phyloP scores from a whole-genome alignment of 2,888 invertebrate species.

The Thumatha senex region DNA sequence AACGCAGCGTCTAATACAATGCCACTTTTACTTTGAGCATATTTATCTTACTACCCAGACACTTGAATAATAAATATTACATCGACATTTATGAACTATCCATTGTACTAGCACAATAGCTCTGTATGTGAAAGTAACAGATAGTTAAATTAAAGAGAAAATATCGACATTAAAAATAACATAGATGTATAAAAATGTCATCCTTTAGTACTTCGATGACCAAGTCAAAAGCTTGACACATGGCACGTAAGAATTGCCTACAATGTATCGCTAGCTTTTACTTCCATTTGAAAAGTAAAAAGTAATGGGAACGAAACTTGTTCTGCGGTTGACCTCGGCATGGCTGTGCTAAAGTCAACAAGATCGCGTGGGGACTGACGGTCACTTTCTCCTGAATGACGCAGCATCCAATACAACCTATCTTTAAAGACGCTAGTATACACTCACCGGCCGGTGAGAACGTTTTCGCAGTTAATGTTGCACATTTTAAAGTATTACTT shows the following conservation, averaged over 20 bases:
- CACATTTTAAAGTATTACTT: no score
- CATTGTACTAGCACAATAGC: slow-evolving; percentile 16
- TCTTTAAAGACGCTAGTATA: slow-evolving; percentile 13
- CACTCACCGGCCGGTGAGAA: neutral
- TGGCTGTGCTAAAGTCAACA: slow-evolving; percentile 45
- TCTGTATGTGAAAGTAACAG: slow-evolving; percentile 9
- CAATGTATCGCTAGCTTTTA: slow-evolving; percentile 56
- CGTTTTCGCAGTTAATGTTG: neutral
- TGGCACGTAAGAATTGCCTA: slow-evolving; percentile 17
- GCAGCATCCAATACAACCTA: slow-evolving; percentile 24
- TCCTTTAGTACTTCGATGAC: neutral
- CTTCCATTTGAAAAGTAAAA: slow-evolving; percentile 63
- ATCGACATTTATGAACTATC: neutral
- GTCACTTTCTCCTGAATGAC: slow-evolving; percentile 64
- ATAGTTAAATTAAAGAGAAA: slow-evolving; percentile 8
- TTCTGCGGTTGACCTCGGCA: slow-evolving; percentile 67
- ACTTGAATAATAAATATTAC: no score
- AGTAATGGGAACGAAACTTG: slow-evolving; percentile 65
- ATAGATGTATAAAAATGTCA: neutral
- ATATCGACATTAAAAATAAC: slow-evolving; percentile 8
- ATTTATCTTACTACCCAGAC: no score
- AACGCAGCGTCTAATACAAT: no score
- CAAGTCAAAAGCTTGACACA: slow-evolving; percentile 14
- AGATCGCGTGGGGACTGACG: slow-evolving; percentile 53
- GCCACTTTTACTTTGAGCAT: no score